These are phyloP conservation scores for Nothobranchius furzeri DNA, from an alignment of 2,113 vertebrate genomes.

Conservation along the genomic window DNA sequence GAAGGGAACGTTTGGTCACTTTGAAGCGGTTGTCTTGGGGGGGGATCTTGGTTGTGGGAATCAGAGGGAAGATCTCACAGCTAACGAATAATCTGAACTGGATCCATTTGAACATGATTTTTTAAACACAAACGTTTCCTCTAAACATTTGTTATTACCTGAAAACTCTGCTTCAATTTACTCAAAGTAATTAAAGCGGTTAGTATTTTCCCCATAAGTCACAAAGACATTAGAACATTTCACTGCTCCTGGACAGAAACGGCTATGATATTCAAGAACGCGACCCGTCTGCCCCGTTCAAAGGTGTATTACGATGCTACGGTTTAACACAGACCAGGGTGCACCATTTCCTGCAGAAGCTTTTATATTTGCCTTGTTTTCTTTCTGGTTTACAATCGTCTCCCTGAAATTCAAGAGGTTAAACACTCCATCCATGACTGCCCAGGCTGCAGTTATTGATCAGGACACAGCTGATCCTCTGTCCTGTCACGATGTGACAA, in stretches of 20 bases:
- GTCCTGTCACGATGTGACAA: background rate
- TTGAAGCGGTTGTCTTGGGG: background rate
- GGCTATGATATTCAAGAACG: conserved; percentile 34
- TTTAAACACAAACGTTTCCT: too few species aligned
- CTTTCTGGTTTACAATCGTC: background rate
- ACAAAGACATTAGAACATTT: conserved; percentile 17
- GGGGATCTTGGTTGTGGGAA: background rate
- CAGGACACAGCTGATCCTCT: background rate
- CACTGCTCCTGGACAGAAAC: conserved; percentile 30
- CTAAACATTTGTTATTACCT: too few species aligned
- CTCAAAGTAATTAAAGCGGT: too few species aligned
- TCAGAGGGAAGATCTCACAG: background rate
- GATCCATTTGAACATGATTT: background rate
- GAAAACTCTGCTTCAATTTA: conserved; percentile 25
- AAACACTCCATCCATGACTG: conserved; percentile 15
- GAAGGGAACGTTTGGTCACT: background rate
- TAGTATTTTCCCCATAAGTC: too few species aligned
- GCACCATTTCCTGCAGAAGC: background rate
- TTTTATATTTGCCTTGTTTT: conserved; percentile 13
- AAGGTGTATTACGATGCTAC: conserved; percentile 22
- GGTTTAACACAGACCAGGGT: background rate
- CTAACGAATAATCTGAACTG: background rate
- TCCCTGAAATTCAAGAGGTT: background rate
- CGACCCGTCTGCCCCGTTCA: conserved; percentile 11
- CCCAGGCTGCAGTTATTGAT: conserved; percentile 33